phyloP scores from a whole-genome alignment of 2,888 invertebrate genomes.

The Vanessa cardui region DNA sequence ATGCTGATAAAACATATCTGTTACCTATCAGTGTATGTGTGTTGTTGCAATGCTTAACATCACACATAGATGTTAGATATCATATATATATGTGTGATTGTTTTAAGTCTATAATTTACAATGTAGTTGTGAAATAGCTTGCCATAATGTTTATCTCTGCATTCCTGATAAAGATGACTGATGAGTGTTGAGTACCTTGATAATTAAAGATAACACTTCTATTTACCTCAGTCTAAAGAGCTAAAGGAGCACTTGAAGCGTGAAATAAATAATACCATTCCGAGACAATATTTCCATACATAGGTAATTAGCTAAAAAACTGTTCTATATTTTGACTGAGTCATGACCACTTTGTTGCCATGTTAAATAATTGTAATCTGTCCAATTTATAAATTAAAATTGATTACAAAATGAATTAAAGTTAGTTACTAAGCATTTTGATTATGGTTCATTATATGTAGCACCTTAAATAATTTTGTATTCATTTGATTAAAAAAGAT shows the following conservation, averaged over 20 bases:
- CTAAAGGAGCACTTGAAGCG: constrained; percentile 6
- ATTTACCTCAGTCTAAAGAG: constrained; percentile 23
- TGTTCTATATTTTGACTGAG: too few species aligned
- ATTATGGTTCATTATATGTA: too few species aligned
- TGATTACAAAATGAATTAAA: too few species aligned
- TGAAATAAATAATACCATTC: neutral
- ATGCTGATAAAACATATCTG: constrained; percentile 41
- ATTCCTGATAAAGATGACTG: constrained; percentile 67
- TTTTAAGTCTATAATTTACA: constrained; percentile 35
- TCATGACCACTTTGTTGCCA: too few species aligned
- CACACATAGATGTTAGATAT: constrained; percentile 23
- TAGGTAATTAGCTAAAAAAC: neutral
- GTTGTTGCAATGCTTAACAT: constrained; percentile 23
- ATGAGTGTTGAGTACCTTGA: constrained; percentile 58
- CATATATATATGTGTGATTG: constrained; percentile 14
- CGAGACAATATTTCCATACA: neutral
- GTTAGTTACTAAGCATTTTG: too few species aligned
- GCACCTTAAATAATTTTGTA: too few species aligned
- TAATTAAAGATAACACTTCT: constrained; percentile 51
- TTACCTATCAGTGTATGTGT: constrained; percentile 27
- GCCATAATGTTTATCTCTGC: constrained; percentile 52
- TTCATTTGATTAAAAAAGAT: too few species aligned
- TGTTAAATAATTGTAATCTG: too few species aligned
- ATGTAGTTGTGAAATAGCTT: constrained; percentile 39
- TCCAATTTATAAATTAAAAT: too few species aligned